phyloP scores from a whole-genome alignment of 2,113 vertebrate genomes.

The Psittacara wagleri region DNA sequence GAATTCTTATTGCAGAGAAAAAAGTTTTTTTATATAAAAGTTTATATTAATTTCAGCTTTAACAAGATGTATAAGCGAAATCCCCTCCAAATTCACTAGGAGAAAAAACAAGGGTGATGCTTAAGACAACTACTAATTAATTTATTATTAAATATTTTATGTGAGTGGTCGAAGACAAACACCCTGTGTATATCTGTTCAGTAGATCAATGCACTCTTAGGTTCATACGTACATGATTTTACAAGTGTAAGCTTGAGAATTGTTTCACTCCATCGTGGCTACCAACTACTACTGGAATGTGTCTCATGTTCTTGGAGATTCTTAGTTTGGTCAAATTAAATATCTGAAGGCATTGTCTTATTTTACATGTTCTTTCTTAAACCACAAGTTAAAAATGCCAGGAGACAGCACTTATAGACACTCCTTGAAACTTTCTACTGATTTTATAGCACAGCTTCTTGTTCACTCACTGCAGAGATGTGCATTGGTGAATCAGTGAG shows the following conservation, averaged over 20 bases:
- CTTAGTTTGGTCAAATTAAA: neutral
- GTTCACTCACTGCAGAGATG: neutral
- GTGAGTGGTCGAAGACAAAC: constrained; percentile 11
- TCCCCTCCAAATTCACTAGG: neutral
- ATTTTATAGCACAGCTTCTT: neutral
- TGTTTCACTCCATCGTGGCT: neutral
- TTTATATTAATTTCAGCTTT: neutral
- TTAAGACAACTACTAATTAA: neutral
- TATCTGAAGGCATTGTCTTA: rapidly evolving
- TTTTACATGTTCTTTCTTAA: neutral
- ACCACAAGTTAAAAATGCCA: neutral
- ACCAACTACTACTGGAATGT: neutral
- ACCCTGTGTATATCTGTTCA: neutral
- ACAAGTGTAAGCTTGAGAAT: neutral
- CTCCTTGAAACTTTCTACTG: neutral
- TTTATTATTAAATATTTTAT: neutral
- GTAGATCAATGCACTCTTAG: neutral
- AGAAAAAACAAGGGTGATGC: neutral
- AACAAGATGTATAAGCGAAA: neutral
- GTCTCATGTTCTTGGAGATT: neutral
- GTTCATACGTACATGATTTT: neutral
- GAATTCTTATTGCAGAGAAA: neutral
- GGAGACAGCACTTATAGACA: neutral
- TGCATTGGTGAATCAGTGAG: neutral
- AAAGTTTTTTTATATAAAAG: neutral